phyloP scores from a whole-genome alignment of 1,140 invertebrate species.

The Metaphire vulgaris region DNA sequence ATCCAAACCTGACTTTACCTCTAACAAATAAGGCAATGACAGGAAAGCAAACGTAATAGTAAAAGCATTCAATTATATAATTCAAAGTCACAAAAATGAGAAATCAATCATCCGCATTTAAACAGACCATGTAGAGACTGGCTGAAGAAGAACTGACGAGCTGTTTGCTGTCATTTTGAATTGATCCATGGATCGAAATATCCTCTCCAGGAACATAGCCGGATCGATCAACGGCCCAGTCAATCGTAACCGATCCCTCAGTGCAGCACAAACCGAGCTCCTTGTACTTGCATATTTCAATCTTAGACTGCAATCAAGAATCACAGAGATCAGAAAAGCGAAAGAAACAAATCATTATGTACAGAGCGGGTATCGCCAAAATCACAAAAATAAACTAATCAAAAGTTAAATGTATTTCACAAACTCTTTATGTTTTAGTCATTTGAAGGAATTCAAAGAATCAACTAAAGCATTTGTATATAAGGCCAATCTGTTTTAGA shows the following conservation, averaged over 20 bases:
- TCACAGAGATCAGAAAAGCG: neutral
- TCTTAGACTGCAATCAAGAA: constrained; percentile 13
- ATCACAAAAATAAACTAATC: no score
- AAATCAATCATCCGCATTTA: no score
- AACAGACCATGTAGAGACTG: constrained; percentile 26
- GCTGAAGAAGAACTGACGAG: constrained; percentile 15
- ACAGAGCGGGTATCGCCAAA: no score
- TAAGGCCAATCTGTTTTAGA: no score
- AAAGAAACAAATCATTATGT: neutral
- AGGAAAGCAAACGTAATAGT: no score
- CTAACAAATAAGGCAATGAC: no score
- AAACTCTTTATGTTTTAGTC: neutral
- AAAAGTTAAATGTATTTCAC: neutral
- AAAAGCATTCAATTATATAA: no score
- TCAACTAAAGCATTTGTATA: no score
- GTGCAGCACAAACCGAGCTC: constrained; percentile 24
- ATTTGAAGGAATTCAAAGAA: no score
- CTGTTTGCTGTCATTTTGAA: constrained; percentile 28
- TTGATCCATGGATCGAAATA: constrained; percentile 25
- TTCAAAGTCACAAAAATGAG: no score
- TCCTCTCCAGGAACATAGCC: constrained; percentile 27
- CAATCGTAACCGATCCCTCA: constrained; percentile 27
- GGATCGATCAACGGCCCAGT: constrained; percentile 28
- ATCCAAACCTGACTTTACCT: no score
- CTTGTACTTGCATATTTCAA: constrained; percentile 31